Evolutionary conservation across 2,113 vertebrate species (phyloP).

Genomic region (Cervus canadensis): DNA sequence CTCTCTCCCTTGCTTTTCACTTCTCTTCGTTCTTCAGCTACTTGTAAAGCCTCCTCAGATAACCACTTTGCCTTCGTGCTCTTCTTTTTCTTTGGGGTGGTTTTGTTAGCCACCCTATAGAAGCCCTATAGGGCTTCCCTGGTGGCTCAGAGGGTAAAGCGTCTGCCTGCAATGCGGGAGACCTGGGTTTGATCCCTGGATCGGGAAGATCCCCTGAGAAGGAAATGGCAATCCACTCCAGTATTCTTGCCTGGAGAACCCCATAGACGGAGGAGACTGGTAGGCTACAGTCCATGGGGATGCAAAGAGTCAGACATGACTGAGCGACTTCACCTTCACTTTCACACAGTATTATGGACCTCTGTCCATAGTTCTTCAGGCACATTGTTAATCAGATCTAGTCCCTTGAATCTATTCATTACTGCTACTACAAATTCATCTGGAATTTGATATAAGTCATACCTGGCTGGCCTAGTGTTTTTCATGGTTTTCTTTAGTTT

Average conservation of each 20-base stretch:
- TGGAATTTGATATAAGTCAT: not conserved
- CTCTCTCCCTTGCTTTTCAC: not conserved
- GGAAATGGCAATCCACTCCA: no score
- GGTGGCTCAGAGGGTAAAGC: no score
- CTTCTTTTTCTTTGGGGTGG: not conserved
- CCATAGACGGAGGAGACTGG: no score
- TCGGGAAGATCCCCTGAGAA: no score
- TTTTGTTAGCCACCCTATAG: not conserved
- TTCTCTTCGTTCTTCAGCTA: not conserved
- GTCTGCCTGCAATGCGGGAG: no score
- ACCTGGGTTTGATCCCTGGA: no score
- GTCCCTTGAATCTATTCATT: not conserved
- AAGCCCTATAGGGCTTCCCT: no score
- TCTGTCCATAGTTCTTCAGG: not conserved
- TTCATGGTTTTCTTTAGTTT: not conserved
- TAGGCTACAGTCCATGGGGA: no score
- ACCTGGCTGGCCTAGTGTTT: not conserved
- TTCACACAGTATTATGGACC: not conserved
- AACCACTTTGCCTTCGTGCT: not conserved
- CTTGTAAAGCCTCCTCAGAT: not conserved
- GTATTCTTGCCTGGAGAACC: no score
- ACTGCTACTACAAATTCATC: not conserved
- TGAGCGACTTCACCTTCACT: no score
- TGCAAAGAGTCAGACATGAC: no score
- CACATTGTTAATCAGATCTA: not conserved